Base-by-base conservation (phyloP, 2,113 vertebrate species). In the Chunga burmeisteri region DNA sequence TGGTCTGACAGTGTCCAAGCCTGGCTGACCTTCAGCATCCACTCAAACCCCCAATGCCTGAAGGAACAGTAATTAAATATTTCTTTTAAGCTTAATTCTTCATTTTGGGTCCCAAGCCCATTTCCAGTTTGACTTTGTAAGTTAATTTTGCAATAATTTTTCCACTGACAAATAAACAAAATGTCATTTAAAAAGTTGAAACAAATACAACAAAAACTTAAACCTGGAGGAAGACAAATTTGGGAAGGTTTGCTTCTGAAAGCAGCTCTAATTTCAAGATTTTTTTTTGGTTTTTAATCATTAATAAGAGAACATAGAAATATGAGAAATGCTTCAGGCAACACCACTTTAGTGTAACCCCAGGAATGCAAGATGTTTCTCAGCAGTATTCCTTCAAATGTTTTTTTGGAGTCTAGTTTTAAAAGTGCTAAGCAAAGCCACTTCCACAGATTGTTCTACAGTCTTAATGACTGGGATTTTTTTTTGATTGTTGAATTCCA, bases 281-380 rank as follows among this genome's bases (percentile, higher is more conserved):
- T 89, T 32, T 89, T 94, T 95, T 97, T 86, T 71, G 49, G 46
- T 32, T 86, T 93, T 91, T 82, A 84, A 82, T 72, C 70, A 88
- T 91, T 91, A 94, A 94, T 92, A 82, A 62, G 74, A 89, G 94
- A 95, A 93, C 4, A 12, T 38, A n/a, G 80, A 93, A 92, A 67
- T 67, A 79, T 15, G 58, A 93, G 47, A 92, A 87, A 89, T 46
- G 36, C 84, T 95, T 82, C 81, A 88, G 87, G 87, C 82, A 94
- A 63, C 38, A 52, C 49, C 47, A 38, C 49, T 90, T 91, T n/a
- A 93, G 53, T 83, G n/a, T 61, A 95, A 87, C 36, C 59, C 61
- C 77, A 78, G 81, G 74, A 95, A 96, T 62, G 88, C 71, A 94
- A 87, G 91, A 96, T 73, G 50, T 78, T 94, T 96, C 90, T 94